These are phyloP conservation scores for Uropsilus gracilis DNA, from an alignment of 2,113 vertebrate genomes.

Conservation along the genomic window DNA sequence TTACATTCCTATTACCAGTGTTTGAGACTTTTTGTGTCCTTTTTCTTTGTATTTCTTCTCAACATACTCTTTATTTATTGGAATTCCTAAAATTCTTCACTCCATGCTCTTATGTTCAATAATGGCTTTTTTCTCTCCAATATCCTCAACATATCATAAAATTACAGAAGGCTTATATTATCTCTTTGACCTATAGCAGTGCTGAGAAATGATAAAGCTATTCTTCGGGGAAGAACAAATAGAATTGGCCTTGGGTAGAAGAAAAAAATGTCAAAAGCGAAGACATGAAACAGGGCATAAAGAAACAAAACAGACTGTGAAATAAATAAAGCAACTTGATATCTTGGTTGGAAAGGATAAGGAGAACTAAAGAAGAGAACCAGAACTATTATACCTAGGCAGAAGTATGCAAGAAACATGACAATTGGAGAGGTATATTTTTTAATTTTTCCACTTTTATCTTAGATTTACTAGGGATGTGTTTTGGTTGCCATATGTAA, in stretches of 20 bases:
- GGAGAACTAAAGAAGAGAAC: not conserved
- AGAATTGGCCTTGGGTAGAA: not conserved
- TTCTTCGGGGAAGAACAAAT: not conserved
- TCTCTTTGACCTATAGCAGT: not conserved
- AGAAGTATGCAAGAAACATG: not conserved
- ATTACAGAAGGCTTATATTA: not conserved
- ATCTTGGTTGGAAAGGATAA: not conserved
- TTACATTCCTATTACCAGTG: not conserved
- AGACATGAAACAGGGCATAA: not conserved
- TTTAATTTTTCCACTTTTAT: not conserved
- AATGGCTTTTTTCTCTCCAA: not conserved
- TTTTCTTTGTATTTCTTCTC: not conserved
- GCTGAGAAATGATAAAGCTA: not conserved
- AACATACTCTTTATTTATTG: not conserved
- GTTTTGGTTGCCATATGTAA: not conserved
- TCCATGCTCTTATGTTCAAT: not conserved
- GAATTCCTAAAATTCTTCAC: not conserved
- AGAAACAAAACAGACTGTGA: not conserved
- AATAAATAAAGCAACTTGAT: not conserved
- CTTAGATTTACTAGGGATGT: not conserved
- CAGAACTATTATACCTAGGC: not conserved
- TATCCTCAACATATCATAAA: not conserved
- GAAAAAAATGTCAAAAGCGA: not conserved
- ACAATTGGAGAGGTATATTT: not conserved
- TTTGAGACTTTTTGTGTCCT: not conserved